phyloP scores from a whole-genome alignment of 2,888 invertebrate genomes.

The Oconnorella tubifera region DNA sequence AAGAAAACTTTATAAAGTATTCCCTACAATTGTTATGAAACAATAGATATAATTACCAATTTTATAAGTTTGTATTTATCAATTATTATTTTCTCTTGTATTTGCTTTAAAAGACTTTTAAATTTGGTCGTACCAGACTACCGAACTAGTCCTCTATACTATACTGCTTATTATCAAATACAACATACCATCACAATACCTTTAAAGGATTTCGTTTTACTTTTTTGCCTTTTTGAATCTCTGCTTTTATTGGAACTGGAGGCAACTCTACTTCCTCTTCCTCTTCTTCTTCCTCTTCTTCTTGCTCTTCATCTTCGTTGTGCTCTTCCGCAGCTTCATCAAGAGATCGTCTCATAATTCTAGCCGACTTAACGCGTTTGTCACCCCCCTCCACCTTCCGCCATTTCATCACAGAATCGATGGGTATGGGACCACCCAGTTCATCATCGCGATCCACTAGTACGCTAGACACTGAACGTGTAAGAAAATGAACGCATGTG shows the following conservation, averaged over 20 bases:
- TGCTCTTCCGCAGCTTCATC: too few species aligned
- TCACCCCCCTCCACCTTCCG: background rate
- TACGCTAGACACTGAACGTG: background rate
- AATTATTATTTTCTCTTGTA: too few species aligned
- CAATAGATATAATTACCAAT: too few species aligned
- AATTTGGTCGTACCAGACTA: too few species aligned
- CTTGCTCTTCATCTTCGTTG: background rate
- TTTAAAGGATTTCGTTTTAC: background rate
- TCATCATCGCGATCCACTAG: background rate
- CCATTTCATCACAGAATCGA: background rate
- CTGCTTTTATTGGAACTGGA: background rate
- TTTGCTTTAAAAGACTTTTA: too few species aligned
- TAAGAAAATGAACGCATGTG: background rate
- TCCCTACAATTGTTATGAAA: too few species aligned
- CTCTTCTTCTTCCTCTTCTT: background rate
- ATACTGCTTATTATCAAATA: too few species aligned
- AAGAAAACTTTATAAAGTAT: too few species aligned
- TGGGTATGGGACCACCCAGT: background rate
- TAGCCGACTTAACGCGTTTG: background rate
- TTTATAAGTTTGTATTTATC: too few species aligned
- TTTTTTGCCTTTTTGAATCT: background rate
- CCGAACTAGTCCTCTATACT: too few species aligned
- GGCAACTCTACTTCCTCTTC: background rate
- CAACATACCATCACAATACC: too few species aligned
- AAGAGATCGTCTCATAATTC: background rate